Base-by-base conservation (phyloP, 2,888 invertebrate species). In the Gnatocerus cornutus region DNA sequence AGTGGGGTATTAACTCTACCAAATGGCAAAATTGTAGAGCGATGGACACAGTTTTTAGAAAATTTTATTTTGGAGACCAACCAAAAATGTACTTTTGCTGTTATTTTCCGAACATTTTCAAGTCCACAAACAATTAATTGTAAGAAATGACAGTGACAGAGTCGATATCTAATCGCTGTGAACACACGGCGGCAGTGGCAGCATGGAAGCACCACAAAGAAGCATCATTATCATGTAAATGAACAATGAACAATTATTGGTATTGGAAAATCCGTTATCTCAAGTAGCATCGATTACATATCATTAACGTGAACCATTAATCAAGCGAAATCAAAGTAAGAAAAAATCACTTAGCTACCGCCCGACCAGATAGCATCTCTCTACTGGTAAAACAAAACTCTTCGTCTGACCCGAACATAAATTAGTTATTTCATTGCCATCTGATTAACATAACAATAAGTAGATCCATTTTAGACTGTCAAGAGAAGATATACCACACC, bases 401-500 rank as follows among this genome's bases (percentile, higher is more conserved):
- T 48, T 37, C 9, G 48, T 59, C 53, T 59, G 48, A 66, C 41
- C 48, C 37, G 65, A 67, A 71, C 68, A 76, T 77, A 9, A 80
- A 79, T 79, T 80, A 79, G 77, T 79, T 79, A 75, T 76, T 78
- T 79, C 77, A 78, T 79, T 77, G 78, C 77, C 76, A 80, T 78
- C 78, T 78, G 80, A 80, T 80, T 79, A 80, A 77, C 79, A 80
- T 80, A 80, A 80, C 77, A 80, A 80, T 79, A 77, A 75, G 77
- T 74, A 75, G 77, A 78, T 78, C 78, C 78, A 80, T 79, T 79
- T 78, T 76, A 50, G 75, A 74, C 77, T 76, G 77, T 77, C 78
- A 78, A 73, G 73, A 73, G 64, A 27, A 16, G 46, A 30, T 70
- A 67, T 73, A 73, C 73, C 75, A 73, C 75, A 71, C 75, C 75